These are phyloP conservation scores for Syrmaticus mikado DNA, from an alignment of 2,113 vertebrate species.

Conservation along the genomic window DNA sequence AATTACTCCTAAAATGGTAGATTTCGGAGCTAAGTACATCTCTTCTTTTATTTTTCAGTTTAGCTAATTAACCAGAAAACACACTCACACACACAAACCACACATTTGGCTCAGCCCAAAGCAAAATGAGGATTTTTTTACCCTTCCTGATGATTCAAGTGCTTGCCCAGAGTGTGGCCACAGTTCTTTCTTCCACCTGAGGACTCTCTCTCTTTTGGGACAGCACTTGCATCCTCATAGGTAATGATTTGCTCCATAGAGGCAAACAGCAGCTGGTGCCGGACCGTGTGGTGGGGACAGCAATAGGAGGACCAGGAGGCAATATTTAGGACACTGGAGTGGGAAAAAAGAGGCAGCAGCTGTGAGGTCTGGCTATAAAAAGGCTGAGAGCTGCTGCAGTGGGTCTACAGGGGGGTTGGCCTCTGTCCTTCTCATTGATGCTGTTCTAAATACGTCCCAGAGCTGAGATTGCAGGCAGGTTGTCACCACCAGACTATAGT, in stretches of 20 bases:
- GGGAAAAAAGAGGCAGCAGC: slow-evolving; percentile 48
- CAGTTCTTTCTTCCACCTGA: not conserved
- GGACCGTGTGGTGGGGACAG: not conserved
- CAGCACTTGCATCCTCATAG: not conserved
- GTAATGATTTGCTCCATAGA: not conserved
- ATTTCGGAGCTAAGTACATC: not conserved
- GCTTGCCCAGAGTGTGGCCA: not conserved
- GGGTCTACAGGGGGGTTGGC: not conserved
- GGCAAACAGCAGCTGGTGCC: not conserved
- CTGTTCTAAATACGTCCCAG: not conserved
- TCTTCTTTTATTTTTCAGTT: not conserved
- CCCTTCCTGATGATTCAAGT: not conserved
- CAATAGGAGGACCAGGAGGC: not conserved
- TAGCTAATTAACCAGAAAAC: not conserved
- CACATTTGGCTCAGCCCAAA: not conserved
- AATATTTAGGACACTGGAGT: not conserved
- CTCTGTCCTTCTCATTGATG: not conserved
- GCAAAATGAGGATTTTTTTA: not conserved
- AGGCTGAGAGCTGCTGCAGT: not conserved
- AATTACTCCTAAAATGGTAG: not conserved
- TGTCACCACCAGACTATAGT: not conserved
- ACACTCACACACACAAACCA: rapidly evolving
- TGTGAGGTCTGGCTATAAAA: slow-evolving; percentile 52
- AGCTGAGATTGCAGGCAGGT: not conserved
- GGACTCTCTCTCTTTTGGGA: not conserved